Conservation (phyloP, 2,888 invertebrate species). For the Creontiades dilutus region DNA sequence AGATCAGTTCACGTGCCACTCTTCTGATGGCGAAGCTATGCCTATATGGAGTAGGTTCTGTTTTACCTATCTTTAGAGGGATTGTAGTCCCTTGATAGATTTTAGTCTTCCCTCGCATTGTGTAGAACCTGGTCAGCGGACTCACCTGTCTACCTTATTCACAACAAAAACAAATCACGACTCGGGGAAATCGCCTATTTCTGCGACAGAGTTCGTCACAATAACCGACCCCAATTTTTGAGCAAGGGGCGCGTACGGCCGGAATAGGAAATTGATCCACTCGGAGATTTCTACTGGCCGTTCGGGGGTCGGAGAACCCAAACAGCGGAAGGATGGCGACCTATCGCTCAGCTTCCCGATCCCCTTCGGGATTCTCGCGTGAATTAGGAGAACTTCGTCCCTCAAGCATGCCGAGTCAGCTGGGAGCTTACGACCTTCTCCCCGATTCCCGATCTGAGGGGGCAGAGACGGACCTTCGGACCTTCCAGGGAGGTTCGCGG, state of each 20-base stretch:
- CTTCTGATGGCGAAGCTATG: too few species aligned
- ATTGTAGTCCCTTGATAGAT: too few species aligned
- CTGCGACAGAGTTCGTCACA: not conserved
- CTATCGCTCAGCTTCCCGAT: constrained; percentile 35
- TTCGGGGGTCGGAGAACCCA: not conserved
- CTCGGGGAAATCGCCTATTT: too few species aligned
- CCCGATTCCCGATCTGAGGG: constrained; percentile 46
- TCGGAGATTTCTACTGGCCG: constrained; percentile 8
- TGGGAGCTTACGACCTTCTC: not conserved
- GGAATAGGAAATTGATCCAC: constrained; percentile 14
- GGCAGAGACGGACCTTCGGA: constrained; percentile 18
- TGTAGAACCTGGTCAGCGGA: too few species aligned
- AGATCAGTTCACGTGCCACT: too few species aligned
- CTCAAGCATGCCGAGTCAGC: constrained; percentile 49
- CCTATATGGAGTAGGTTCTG: too few species aligned
- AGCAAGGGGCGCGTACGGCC: not conserved
- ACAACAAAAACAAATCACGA: too few species aligned
- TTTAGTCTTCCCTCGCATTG: too few species aligned
- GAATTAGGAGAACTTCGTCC: constrained; percentile 54
- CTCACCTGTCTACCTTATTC: too few species aligned
- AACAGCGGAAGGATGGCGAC: constrained; percentile 12
- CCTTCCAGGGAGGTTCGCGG: not conserved
- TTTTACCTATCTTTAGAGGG: too few species aligned
- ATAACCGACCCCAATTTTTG: not conserved
- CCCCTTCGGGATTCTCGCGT: constrained; percentile 42